These are phyloP conservation scores for Heteromormyrus szaboi DNA, from an alignment of 2,797 vertebrate species.

Conservation along the genomic window DNA sequence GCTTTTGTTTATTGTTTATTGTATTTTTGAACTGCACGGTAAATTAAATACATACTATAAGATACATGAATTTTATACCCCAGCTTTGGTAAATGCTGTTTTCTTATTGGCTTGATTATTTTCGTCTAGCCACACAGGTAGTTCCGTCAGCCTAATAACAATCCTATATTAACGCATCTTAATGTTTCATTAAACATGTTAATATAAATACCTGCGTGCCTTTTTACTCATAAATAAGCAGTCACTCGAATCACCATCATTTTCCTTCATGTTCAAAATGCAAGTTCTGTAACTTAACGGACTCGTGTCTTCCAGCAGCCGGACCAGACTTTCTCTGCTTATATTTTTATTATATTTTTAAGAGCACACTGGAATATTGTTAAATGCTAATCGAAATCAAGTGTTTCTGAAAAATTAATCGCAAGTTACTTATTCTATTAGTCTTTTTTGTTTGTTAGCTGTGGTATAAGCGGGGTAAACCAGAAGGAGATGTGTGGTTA, in stretches of 20 bases:
- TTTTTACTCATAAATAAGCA: neutral
- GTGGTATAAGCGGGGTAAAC: neutral
- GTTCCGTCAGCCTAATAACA: neutral
- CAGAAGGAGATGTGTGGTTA: neutral
- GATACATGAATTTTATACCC: neutral
- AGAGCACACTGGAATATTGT: neutral
- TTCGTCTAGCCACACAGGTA: neutral
- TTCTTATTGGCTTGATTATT: neutral
- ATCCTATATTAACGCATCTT: neutral
- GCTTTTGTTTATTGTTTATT: neutral
- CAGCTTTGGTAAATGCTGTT: neutral
- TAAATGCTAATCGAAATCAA: neutral
- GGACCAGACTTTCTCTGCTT: neutral
- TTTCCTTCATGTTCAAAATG: neutral
- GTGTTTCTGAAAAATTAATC: neutral
- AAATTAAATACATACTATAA: neutral
- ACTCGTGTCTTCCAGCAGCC: neutral
- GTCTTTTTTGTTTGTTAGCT: neutral
- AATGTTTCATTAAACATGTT: neutral
- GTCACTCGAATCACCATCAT: neutral
- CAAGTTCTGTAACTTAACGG: neutral
- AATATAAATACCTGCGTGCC: neutral
- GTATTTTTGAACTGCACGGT: neutral
- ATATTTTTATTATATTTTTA: neutral
- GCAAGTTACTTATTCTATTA: neutral